Base-by-base conservation (phyloP, 37 sponge, comb jelly and placozoan species). In the Beroe forskalii region DNA sequence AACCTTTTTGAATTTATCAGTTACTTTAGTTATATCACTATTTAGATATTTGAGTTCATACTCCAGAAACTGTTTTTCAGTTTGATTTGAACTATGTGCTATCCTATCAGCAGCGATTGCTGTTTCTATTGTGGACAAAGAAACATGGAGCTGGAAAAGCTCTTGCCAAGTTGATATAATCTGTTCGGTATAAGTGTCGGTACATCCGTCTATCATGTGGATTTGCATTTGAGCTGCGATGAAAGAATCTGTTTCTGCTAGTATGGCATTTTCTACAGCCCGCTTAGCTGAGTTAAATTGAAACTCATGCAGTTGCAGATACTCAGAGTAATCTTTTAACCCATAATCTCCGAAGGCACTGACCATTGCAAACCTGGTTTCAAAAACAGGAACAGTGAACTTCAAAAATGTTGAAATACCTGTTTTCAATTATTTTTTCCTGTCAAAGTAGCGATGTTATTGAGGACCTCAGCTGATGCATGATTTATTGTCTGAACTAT, bases 351-450 rank as follows among this genome's bases (percentile, higher is more conserved):
- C 66, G 17, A 22, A 64, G 4, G 3, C 31, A 6, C 6, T 64
- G 25, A 23, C 66, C 30, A 30, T 3, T 8, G 25, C 3, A 23
- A 64, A 64, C 17, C 17, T 64, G 4, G 4, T 27, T 22, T 64
- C 30, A 23, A 30, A 64, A n/a, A 64, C 66, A 30, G 66, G 66
- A 22, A 64, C 17, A 23, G 25, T 30, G 6, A 64, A 30, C 31
- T 64, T 64, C 31, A 64, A n/a, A 4, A 6, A 4, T n/a, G 25
- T n/a, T 8, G 66, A n/a, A 64, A 23, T 64, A 64, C 25, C 66
- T 8, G 66, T 64, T 64, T 64, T 64, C 66, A 27, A 64, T 64
- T 8, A 64, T 23, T 64, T 64, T n/a, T 22, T 22, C 66, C 66
- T 23, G 66, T n/a, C 66, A 64, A 27, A 27, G 30, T 6, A 30